Evolutionary conservation across 2,888 invertebrate genomes (phyloP), one percentile per base, ranked within the genome.

Genomic region (Lepidochrysops patricia): DNA sequence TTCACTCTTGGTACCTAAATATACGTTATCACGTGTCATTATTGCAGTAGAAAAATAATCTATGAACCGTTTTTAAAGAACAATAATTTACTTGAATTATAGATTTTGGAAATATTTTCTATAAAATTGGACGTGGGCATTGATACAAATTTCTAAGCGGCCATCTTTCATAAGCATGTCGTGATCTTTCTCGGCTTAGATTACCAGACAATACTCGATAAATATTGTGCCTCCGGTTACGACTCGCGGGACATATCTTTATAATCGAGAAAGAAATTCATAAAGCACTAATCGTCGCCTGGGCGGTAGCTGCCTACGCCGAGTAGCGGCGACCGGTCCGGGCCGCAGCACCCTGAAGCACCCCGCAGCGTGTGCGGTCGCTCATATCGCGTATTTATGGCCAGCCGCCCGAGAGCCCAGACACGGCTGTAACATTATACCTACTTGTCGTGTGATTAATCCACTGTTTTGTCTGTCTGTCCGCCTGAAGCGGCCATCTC

Each of bases 301-400:
- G 48, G 72, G 68, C 70, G 69, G 68, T 72, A 68, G 68, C 72
- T 81, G 72, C 83, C 84, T 76, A 83, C 85, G 78, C 80, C 73
- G 66, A 71, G 73, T 72, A 68, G 70, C 69, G 67, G 64, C 72
- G 73, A 72, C 71, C 72, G 71, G 73, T 69, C 65, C 68, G 72
- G 79, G 75, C 77, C 75, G 76, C 76, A n/a, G n/a, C n/a, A n/a
- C 70, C 70, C 73, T 73, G 79, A 82, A 82, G 81, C 82, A 84
- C 82, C 81, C 76, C 75, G 74, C 86, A 74, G 77, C 72, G 85
- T 85, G 86, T 85, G 87, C 80, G 87, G 87, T 79, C 85, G 70
- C 72, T 76, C 82, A 80, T 81, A 79, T 77, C 73, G 73, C 75
- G 80, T 82, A 84, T 86, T 86, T 86, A 87, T 85, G 84, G 80